These are phyloP conservation scores for Cheilosia vulpina DNA, from an alignment of 2,888 invertebrate species.

Conservation along the genomic window DNA sequence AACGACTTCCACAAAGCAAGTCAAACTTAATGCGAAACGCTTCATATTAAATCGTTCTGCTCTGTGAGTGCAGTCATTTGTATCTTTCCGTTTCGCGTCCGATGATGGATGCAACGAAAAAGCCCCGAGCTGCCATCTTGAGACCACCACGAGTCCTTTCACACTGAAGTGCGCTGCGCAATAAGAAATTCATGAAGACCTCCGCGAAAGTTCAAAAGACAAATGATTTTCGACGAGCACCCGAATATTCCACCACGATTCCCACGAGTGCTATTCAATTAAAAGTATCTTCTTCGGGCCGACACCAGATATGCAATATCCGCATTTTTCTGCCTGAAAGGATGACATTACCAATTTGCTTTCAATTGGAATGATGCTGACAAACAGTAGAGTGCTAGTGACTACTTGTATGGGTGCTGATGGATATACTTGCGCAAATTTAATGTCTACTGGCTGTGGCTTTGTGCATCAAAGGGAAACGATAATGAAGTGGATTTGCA, in stretches of 20 bases:
- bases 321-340: slow-evolving; percentile 69
- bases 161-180: slow-evolving; percentile 28
- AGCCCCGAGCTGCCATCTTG: slow-evolving; percentile 8
- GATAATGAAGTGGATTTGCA: slow-evolving; percentile 74
- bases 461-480: slow-evolving; percentile 71
- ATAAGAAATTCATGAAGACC: slow-evolving; percentile 69
- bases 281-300: slow-evolving; percentile 31
- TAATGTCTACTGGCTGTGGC: slow-evolving; percentile 53
- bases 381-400: slow-evolving; percentile 25
- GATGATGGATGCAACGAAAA: slow-evolving; percentile 62
- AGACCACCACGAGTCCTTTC: slow-evolving; percentile 27
- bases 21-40: slow-evolving; percentile 58
- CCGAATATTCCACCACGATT: background rate
- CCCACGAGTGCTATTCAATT: slow-evolving; percentile 64
- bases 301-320: slow-evolving; percentile 55
- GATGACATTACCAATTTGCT: slow-evolving; percentile 67
- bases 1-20: slow-evolving; percentile 24
- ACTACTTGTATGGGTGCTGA: background rate
- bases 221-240: slow-evolving; percentile 37
- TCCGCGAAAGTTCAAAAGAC: slow-evolving; percentile 47
- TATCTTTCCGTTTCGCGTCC: slow-evolving; percentile 53
- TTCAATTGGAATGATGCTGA: slow-evolving; percentile 62
- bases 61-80: slow-evolving; percentile 61
- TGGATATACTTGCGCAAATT: slow-evolving; percentile 33
- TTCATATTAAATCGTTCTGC: slow-evolving; percentile 59